Base-by-base conservation (phyloP, 2,113 vertebrate genomes). In the Entosphenus tridentatus region DNA sequence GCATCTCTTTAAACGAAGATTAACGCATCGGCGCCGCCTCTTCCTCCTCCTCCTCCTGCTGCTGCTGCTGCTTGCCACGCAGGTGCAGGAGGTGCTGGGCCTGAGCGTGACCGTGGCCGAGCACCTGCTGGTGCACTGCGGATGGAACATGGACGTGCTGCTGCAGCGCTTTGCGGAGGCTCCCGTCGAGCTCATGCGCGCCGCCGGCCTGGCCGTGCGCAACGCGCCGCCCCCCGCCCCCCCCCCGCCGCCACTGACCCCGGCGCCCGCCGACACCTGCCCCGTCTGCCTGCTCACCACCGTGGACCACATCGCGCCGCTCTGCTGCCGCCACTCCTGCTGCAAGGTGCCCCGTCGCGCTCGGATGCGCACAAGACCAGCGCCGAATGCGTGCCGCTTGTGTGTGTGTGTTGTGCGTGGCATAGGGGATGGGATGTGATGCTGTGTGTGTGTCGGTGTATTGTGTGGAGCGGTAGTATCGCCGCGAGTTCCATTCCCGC, bases 311-410 rank as follows among this genome's bases (percentile, higher is more conserved):
- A 86, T 85, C 2, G 75, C 79, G 2, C 75, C 79, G 11, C 86
- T 98, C 72, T 87, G 88, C 81, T 98, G 93, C 76, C 78, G 78
- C 80, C 92, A 96, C 78, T 87, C 83, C 79, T 98, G 93, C 80
- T 97, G 91, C 74, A 81, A 80, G 87, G 90, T 95, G 70, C 39
- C 39, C 39, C 39, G 39, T 7, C 39, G 39, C 39, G 3, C 39
- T 39, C 39, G 39, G 39, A 39, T 39, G 39, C 39, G 39, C 39
- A 39, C 39, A 39, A 39, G 39, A 39, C 39, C 3, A 39, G 39
- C 39, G 39, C 39, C 5, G 39, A 39, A 39, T 7, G 39, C 39
- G 39, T 39, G 39, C 39, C 6, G 39, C 39, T 39, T 39, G 39
- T 39, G 39, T 39, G 39, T 39, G 39, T 39, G 39, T 39, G 39